These are phyloP conservation scores for Rhabdomys pumilio DNA, from an alignment of 2,797 vertebrate genomes.

Conservation along the genomic window DNA sequence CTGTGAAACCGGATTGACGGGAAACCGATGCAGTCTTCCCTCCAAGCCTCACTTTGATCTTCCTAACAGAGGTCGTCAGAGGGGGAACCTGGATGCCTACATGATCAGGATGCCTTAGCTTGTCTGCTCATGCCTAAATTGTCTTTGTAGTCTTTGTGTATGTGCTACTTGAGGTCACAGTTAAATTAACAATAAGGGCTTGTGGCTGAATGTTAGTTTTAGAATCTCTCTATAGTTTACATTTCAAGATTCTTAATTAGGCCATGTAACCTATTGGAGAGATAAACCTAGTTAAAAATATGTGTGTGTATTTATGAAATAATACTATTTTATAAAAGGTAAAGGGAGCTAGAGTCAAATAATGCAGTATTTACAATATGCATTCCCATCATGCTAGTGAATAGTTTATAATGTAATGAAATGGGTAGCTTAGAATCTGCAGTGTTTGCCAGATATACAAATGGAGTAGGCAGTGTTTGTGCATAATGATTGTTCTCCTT, in stretches of 20 bases:
- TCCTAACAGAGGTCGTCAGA: constrained; percentile 65
- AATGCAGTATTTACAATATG: constrained; percentile 47
- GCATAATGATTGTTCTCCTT: constrained; percentile 44
- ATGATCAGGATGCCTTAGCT: constrained; percentile 41
- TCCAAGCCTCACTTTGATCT: constrained; percentile 76
- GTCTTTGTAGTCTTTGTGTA: constrained; percentile 60
- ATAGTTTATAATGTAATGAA: constrained; percentile 66
- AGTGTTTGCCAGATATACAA: constrained; percentile 52
- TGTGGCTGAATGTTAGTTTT: constrained; percentile 71
- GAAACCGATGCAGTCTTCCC: constrained; percentile 75
- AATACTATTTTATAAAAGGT: constrained; percentile 27
- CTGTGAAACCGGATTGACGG: constrained; percentile 80
- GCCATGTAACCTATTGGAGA: constrained; percentile 51
- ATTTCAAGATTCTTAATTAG: constrained; percentile 77
- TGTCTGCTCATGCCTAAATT: constrained; percentile 47
- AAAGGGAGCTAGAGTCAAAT: constrained; percentile 38
- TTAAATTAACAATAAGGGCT: constrained; percentile 75
- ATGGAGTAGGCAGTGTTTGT: constrained; percentile 52
- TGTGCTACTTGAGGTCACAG: constrained; percentile 54
- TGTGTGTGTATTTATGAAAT: constrained; percentile 61
- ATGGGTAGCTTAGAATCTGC: constrained; percentile 47
- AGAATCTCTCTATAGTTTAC: constrained; percentile 64
- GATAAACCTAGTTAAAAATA: constrained; percentile 69
- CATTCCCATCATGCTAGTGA: constrained; percentile 20
- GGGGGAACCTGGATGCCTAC: constrained; percentile 46